A percentile compares a stretch with the other conserved stretches of the same genome.
phyloP scores from a whole-genome alignment of 2,113 vertebrate genomes.

The Aegotheles bennettii region DNA sequence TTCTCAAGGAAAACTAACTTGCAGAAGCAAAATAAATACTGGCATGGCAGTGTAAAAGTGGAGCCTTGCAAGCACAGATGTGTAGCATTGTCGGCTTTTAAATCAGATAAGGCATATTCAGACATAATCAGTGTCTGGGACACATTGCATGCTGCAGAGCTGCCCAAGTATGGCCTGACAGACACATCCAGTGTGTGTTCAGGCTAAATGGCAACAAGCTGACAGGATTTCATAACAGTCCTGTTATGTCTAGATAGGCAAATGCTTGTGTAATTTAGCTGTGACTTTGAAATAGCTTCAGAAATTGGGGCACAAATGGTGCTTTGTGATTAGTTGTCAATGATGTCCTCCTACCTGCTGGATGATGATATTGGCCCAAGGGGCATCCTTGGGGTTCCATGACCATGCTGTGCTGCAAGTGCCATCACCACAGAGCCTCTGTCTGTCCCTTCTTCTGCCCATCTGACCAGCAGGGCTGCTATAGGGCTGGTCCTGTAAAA shows the following conservation, averaged over 20 bases:
- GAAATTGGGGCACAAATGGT: background rate
- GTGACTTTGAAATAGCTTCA: slow-evolving; percentile 4
- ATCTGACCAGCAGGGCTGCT: accelerated
- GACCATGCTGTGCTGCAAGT: accelerated
- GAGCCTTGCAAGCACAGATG: slow-evolving; percentile 1
- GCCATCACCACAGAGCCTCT: accelerated
- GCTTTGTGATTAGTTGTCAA: slow-evolving; percentile 1
- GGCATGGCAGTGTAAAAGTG: background rate
- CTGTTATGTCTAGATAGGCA: slow-evolving; percentile 32
- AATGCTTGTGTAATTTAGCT: slow-evolving; percentile 26
- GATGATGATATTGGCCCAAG: accelerated
- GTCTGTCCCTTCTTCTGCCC: accelerated
- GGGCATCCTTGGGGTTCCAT: background rate
- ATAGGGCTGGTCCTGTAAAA: background rate
- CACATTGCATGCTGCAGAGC: background rate
- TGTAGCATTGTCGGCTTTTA: background rate
- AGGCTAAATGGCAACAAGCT: background rate
- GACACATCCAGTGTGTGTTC: background rate
- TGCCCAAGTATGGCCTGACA: slow-evolving; percentile 24
- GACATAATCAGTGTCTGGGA: slow-evolving; percentile 34
- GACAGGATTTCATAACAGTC: background rate
- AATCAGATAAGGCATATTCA: slow-evolving; percentile 50
- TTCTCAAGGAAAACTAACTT: slow-evolving; percentile 43
- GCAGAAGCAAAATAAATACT: slow-evolving; percentile 55
- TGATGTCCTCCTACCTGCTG: background rate